A percentile compares a stretch with the other conserved stretches of the same genome.
These are phyloP conservation scores for Polypedilum vanderplanki DNA, from an alignment of 1,140 invertebrate species.

Conservation along the genomic window DNA sequence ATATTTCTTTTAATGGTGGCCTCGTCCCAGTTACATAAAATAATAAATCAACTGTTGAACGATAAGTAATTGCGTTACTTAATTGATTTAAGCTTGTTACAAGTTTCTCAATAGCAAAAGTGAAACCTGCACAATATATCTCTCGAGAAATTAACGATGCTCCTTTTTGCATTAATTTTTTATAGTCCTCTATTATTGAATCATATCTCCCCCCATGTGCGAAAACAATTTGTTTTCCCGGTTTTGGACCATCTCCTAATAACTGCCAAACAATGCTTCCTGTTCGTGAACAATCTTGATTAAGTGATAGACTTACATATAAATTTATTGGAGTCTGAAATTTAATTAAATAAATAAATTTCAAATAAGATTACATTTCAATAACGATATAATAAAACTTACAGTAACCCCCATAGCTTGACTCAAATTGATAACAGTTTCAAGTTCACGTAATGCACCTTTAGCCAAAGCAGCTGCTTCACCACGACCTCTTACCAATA, in stretches of 20 bases:
- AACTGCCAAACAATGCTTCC: constrained; percentile 43
- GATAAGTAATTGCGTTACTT: constrained; percentile 37
- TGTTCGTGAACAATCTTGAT: constrained; percentile 37
- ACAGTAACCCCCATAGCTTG: constrained; percentile 68
- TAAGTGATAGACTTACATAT: constrained; percentile 39
- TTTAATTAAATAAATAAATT: not conserved
- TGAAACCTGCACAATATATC: constrained; percentile 61
- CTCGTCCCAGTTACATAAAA: constrained; percentile 56
- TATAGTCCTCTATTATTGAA: constrained; percentile 44
- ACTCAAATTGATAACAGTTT: constrained; percentile 60
- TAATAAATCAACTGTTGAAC: constrained; percentile 52
- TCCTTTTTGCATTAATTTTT: constrained; percentile 32
- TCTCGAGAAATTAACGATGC: constrained; percentile 36
- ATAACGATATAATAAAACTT: constrained; percentile 31
- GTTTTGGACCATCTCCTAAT: constrained; percentile 37
- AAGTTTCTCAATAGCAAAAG: constrained; percentile 65
- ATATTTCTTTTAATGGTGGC: constrained; percentile 55
- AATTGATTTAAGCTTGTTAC: constrained; percentile 38
- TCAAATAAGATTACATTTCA: not conserved
- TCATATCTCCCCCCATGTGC: constrained; percentile 48
- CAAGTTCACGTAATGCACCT: constrained; percentile 63
- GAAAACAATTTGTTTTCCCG: constrained; percentile 39
- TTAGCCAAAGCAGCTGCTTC: constrained; percentile 58
- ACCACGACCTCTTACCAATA: constrained; percentile 55
- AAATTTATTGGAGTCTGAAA: constrained; percentile 41